phyloP scores from a whole-genome alignment of 2,888 invertebrate genomes.

The Rhimphoctona megacephalus region DNA sequence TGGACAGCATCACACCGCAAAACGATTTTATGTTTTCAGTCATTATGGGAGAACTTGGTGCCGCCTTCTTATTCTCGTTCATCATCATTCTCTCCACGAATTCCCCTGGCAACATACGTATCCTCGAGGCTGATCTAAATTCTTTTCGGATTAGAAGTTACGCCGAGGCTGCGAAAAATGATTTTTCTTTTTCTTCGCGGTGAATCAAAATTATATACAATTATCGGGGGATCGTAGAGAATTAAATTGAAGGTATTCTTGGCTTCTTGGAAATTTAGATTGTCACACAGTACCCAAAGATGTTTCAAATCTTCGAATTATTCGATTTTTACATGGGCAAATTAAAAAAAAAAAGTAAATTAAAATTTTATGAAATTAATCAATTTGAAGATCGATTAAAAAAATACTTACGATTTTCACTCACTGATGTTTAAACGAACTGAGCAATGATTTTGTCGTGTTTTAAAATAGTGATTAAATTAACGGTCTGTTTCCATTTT shows the following conservation, averaged over 20 bases:
- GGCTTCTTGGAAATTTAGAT: background rate
- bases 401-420: no score
- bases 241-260: background rate
- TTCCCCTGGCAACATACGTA: conserved; percentile 16
- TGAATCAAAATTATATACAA: conserved; percentile 1
- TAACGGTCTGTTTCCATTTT: background rate
- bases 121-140: conserved; percentile 62
- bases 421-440: background rate
- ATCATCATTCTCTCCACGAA: conserved; percentile 24
- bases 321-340: background rate
- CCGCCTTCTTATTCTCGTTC: conserved; percentile 31
- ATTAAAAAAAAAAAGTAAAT: no score
- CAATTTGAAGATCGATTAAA: background rate
- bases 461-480: background rate
- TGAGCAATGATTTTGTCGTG: background rate
- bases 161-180: conserved; percentile 29
- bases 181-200: background rate
- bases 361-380: background rate
- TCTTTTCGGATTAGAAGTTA: conserved; percentile 54
- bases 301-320: background rate
- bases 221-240: background rate
- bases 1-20: conserved; percentile 25
- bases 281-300: background rate
- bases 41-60: conserved; percentile 7
- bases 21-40: conserved; percentile 22